Base-by-base conservation (phyloP, 2,113 vertebrate species). In the Corapipo altera region DNA sequence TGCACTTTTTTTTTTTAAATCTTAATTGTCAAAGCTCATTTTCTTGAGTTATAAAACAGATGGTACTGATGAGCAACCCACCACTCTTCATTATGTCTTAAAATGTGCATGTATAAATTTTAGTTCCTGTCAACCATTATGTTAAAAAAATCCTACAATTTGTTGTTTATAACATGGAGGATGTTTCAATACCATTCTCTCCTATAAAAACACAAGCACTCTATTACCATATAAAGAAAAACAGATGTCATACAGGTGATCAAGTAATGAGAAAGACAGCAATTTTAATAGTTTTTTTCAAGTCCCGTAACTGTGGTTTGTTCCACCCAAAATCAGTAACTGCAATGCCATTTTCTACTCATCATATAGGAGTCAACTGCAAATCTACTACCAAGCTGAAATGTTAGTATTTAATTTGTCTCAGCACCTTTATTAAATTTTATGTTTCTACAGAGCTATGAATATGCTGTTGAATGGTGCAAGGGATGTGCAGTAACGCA, bases 61-160 rank as follows among this genome's bases (percentile, higher is more conserved):
- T 27, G 15, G 11, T 62, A 20, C 11, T 64, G 48, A 48, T 0
- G 0, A 43, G 41, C 16, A 64, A 43, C 3, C 11, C 16, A 43
- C 1, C 9, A 49, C 3, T 5, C 8, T 83, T 61, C 65, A 41
- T 20, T 59, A 33, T 64, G 8, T 79, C 65, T 81, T 77, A 35
- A 76, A 84, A 61, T n/a, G 14, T 15, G 8, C 26, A 39, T 17
- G 3, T 51, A 9, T 67, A 32, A 39, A 72, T 91, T 78, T 61
- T 69, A 89, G 35, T 81, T 78, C 18, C 33, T 85, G 33, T 33
- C 33, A 35, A 39, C 12, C 69, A 26, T 4, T n/a, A 28, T 26
- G 7, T 27, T 44, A 41, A 55, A 84, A 41, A 87, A 64, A 58
- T 9, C 19, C 61, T n/a, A n/a, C 0, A 0, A 28, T 43, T 78